Percentiles rank a stretch among this genome's conserved stretches.
Conservation (phyloP, 2,888 invertebrate genomes). For the Aphidoletes aphidimyza region DNA sequence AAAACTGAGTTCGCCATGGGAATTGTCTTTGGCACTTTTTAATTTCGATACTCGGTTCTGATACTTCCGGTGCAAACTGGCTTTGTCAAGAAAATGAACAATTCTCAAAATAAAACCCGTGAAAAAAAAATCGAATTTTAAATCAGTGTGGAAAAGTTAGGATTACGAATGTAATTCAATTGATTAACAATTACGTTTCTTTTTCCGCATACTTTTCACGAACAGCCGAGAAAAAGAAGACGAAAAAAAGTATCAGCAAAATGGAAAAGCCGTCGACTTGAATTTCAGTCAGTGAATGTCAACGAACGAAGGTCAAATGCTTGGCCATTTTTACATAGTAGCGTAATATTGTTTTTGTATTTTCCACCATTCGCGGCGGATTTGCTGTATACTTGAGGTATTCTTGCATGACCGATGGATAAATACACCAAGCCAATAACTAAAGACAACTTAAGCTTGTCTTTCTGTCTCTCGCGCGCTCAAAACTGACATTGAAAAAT, state of each 20-base stretch:
- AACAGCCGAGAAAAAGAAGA: no score
- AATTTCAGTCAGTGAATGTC: constrained; percentile 17
- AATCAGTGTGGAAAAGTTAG: no score
- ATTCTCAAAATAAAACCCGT: no score
- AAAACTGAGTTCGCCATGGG: no score
- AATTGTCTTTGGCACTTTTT: no score
- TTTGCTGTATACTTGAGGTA: not conserved
- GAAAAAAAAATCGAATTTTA: no score
- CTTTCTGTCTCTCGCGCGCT: not conserved
- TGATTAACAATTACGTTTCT: no score
- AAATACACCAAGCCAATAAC: not conserved
- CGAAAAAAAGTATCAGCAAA: not conserved
- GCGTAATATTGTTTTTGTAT: not conserved
- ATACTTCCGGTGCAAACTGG: no score
- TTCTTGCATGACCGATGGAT: not conserved
- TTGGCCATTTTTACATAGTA: not conserved
- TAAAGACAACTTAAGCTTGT: not conserved
- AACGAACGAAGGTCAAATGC: constrained; percentile 51
- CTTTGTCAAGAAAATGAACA: no score
- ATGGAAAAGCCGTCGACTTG: not conserved
- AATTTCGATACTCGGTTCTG: no score
- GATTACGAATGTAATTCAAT: no score
- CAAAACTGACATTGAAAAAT: constrained; percentile 16
- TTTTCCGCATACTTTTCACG: not conserved
- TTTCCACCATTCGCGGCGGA: no score